Conservation (phyloP, 1,140 invertebrate species). For the Vanessa atalanta region DNA sequence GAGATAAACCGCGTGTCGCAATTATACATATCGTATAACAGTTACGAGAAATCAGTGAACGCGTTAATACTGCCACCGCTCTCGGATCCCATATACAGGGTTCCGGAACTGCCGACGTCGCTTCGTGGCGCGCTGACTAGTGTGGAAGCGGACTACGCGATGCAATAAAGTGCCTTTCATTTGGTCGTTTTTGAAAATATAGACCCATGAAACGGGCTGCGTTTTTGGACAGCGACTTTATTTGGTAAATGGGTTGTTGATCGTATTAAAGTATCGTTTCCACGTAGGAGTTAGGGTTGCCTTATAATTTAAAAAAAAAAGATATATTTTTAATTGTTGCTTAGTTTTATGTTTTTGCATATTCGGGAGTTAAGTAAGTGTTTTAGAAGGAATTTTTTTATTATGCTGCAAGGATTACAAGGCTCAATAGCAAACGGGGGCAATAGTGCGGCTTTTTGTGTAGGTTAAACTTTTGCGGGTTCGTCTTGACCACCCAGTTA, state of each 20-base stretch:
- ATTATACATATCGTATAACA: slow-evolving; percentile 60
- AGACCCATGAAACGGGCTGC: neutral
- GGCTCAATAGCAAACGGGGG: no score
- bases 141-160: slow-evolving; percentile 51
- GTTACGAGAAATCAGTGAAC: slow-evolving; percentile 63
- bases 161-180: slow-evolving; percentile 48
- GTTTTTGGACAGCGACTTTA: neutral
- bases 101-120: slow-evolving; percentile 61
- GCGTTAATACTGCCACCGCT: slow-evolving; percentile 62
- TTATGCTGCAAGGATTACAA: no score
- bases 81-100: slow-evolving; percentile 65
- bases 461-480: no score
- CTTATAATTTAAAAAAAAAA: neutral
- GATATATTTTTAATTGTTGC: neutral
- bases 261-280: neutral
- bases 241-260: neutral
- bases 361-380: neutral
- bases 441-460: no score
- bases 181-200: neutral
- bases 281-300: neutral
- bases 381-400: neutral
- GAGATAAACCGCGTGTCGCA: slow-evolving; percentile 64
- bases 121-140: slow-evolving; percentile 52
- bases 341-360: neutral
- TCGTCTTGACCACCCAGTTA: no score